Evolutionary conservation across 2,888 invertebrate genomes (phyloP).

Genomic region (Pristionchus exspectatus): DNA sequence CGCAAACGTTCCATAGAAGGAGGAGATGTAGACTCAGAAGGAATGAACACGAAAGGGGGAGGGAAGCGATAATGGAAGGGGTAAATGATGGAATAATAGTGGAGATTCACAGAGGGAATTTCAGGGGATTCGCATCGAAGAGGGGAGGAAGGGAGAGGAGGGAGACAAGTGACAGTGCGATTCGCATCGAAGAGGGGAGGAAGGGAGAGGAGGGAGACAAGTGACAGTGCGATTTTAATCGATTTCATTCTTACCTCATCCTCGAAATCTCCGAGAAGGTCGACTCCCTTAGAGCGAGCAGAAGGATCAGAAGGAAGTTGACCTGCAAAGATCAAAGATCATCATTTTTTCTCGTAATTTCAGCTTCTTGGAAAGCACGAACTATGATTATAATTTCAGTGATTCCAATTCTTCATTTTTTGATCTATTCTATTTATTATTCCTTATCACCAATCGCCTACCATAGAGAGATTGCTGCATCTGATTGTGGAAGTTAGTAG

Average conservation of each 20-base stretch:
- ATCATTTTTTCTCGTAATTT: not conserved
- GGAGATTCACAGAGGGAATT: not conserved
- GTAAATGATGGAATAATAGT: not conserved
- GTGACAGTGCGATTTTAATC: not conserved
- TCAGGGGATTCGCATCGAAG: not conserved
- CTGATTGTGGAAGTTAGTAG: constrained; percentile 50
- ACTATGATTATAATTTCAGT: too few relatives aligned
- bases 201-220: not conserved
- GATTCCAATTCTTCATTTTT: not conserved
- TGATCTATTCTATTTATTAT: not conserved
- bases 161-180: constrained; percentile 10
- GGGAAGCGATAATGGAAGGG: not conserved
- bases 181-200: not conserved
- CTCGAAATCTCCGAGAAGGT: constrained; percentile 44
- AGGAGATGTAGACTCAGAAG: not conserved
- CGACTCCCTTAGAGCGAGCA: constrained; percentile 35
- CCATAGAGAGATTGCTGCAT: constrained; percentile 54
- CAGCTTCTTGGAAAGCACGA: too few relatives aligned
- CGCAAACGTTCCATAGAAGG: not conserved
- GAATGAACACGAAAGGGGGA: not conserved
- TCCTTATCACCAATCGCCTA: not conserved
- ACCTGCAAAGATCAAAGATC: constrained; percentile 10
- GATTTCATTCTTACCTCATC: constrained; percentile 33
- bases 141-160: not conserved
- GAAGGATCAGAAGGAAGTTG: constrained; percentile 51